phyloP scores from a whole-genome alignment of 2,888 invertebrate genomes.

The Galerucella pusilla region DNA sequence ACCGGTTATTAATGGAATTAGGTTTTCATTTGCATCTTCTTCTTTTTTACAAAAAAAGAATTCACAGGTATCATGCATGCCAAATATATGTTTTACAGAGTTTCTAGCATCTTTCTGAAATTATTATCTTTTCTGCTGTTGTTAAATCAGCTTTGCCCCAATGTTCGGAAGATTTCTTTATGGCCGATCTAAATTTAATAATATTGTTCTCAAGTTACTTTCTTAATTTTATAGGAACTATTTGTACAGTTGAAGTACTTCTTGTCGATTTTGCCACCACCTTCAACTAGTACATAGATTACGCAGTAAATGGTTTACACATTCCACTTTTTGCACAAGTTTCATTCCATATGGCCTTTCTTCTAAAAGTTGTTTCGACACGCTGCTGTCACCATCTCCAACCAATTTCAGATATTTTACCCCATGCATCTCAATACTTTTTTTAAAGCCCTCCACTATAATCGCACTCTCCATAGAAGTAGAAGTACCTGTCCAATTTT shows the following conservation, averaged over 20 bases:
- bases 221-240: background rate
- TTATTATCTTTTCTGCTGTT: constrained; percentile 13
- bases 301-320: constrained; percentile 44
- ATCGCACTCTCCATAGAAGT: constrained; percentile 57
- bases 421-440: constrained; percentile 51
- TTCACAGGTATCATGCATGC: constrained; percentile 21
- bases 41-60: constrained; percentile 8
- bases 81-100: constrained; percentile 17
- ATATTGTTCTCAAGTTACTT: constrained; percentile 5
- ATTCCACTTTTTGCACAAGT: constrained; percentile 52
- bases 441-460: constrained; percentile 53
- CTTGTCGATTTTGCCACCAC: too few relatives aligned
- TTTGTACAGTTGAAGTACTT: constrained; percentile 18
- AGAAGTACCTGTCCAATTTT: constrained; percentile 54
- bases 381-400: constrained; percentile 59
- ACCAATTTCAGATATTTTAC: constrained; percentile 53
- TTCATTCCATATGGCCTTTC: constrained; percentile 47
- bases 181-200: constrained; percentile 18
- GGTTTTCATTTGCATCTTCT: constrained; percentile 1
- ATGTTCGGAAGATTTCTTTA: constrained; percentile 8
- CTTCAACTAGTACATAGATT: background rate
- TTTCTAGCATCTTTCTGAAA: constrained; percentile 36
- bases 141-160: constrained; percentile 2
- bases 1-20: background rate
- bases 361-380: constrained; percentile 51